Evolutionary conservation across 2,113 vertebrate genomes (phyloP).

Genomic region (Piaya cayana): DNA sequence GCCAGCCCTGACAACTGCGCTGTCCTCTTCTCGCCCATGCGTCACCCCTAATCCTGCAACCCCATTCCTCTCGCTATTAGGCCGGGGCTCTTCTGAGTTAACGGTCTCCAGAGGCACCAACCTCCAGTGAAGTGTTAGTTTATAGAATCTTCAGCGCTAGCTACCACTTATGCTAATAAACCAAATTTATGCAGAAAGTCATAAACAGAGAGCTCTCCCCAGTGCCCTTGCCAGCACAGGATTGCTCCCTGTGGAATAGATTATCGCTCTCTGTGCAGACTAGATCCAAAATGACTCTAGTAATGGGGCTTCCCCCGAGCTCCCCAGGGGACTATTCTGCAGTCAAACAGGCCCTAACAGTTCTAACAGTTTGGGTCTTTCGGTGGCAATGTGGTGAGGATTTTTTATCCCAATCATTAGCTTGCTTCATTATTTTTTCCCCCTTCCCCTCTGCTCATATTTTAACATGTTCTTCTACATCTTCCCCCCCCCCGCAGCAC

Average conservation of each 20-base stretch:
- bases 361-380: conserved; percentile 35
- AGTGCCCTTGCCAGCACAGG: conserved; percentile 58
- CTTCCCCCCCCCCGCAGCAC: not conserved
- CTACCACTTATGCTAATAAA: conserved; percentile 68
- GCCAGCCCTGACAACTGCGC: not conserved
- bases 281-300: not conserved
- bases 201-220: conserved; percentile 68
- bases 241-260: conserved; percentile 51
- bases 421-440: not conserved
- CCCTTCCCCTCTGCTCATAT: not conserved
- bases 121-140: not conserved
- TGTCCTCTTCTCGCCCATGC: not conserved
- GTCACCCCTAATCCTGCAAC: not conserved
- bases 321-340: conserved; percentile 19
- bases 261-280: conserved; percentile 32
- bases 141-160: conserved; percentile 12
- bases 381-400: not conserved
- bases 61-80: not conserved
- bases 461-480: not conserved
- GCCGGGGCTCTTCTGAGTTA: not conserved
- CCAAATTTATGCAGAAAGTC: conserved; percentile 67
- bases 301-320: conserved; percentile 51
- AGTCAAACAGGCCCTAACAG: conserved; percentile 32
- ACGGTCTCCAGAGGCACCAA: not conserved
- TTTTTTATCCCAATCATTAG: not conserved